These are phyloP conservation scores for Mesochorus sp. DNA, from an alignment of 2,888 invertebrate species.

Conservation along the genomic window DNA sequence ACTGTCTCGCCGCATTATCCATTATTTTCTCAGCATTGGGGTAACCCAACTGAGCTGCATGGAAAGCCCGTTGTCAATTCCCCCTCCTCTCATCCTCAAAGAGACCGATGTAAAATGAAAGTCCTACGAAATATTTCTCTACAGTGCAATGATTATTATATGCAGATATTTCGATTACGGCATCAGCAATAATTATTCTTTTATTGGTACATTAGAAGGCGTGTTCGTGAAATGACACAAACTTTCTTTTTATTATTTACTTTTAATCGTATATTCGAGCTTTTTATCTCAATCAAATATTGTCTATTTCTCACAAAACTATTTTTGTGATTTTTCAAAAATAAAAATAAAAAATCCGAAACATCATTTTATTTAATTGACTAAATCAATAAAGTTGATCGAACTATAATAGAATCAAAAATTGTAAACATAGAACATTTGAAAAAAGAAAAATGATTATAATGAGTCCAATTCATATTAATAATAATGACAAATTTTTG, in stretches of 20 bases:
- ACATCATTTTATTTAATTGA: too few species aligned
- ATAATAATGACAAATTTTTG: too few species aligned
- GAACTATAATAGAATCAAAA: too few species aligned
- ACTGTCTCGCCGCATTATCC: conserved; percentile 34
- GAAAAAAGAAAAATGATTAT: too few species aligned
- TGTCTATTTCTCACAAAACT: not conserved
- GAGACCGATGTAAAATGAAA: conserved; percentile 54
- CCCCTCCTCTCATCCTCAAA: not conserved
- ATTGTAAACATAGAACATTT: too few species aligned
- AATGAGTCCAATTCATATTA: too few species aligned
- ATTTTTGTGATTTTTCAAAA: not conserved
- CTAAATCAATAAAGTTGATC: too few species aligned
- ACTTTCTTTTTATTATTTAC: conserved; percentile 20
- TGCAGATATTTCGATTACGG: conserved; percentile 51
- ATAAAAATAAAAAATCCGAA: too few species aligned
- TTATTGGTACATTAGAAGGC: conserved; percentile 32
- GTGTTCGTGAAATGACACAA: not conserved
- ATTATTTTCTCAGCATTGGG: conserved; percentile 41
- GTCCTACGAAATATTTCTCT: conserved; percentile 53
- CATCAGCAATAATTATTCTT: conserved; percentile 38
- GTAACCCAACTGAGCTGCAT: not conserved
- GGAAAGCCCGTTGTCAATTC: too few species aligned
- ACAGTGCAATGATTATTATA: conserved; percentile 32
- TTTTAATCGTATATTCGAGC: not conserved
- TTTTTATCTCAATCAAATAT: not conserved